phyloP scores from a whole-genome alignment of 2,888 invertebrate genomes.

The Drosophila emarginata region DNA sequence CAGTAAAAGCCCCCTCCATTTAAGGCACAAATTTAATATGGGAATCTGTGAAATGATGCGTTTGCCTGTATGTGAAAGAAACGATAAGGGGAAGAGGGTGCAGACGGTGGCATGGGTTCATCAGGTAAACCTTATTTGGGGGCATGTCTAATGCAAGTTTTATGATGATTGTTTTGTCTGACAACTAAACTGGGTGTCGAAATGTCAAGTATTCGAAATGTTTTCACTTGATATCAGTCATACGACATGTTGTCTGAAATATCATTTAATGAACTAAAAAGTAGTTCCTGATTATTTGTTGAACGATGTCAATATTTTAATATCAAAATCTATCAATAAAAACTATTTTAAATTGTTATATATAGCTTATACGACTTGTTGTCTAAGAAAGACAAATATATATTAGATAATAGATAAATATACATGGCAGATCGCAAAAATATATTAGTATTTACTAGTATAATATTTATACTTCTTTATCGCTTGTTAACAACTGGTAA shows the following conservation, averaged over 20 bases:
- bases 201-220: neutral
- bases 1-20: neutral
- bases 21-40: neutral
- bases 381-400: neutral
- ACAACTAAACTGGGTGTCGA: neutral
- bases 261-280: neutral
- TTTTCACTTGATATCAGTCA: neutral
- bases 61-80: constrained; percentile 7
- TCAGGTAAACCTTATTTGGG: constrained; percentile 39
- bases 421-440: too few relatives aligned
- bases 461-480: too few relatives aligned
- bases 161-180: constrained; percentile 48
- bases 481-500: too few relatives aligned
- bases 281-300: neutral
- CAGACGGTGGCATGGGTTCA: neutral
- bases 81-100: constrained; percentile 1
- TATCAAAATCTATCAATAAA: too few relatives aligned
- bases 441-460: too few relatives aligned
- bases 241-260: neutral
- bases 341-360: too few relatives aligned
- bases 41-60: neutral
- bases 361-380: neutral
- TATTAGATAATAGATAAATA: too few relatives aligned
- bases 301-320: too few relatives aligned
- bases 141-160: constrained; percentile 45